Percentiles rank a stretch among this genome's conserved stretches.
phyloP scores from a whole-genome alignment of 2,797 vertebrate species.

The Masticophis lateralis region DNA sequence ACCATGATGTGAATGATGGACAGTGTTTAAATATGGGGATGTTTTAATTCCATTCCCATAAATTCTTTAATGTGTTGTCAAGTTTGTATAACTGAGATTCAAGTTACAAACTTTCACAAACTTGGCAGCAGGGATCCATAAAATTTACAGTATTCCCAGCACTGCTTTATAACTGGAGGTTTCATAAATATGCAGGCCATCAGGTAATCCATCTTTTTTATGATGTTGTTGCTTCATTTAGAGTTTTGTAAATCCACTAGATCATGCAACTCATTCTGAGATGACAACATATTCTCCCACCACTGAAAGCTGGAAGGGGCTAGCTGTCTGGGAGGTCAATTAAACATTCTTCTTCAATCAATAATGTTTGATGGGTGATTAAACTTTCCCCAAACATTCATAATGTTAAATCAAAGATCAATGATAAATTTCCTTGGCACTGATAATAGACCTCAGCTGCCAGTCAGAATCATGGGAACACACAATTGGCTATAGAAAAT shows the following conservation, averaged over 20 bases:
- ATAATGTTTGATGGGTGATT: background rate
- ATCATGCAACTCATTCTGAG: slow-evolving; percentile 2
- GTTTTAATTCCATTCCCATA: slow-evolving; percentile 5
- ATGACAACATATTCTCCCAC: background rate
- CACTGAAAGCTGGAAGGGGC: background rate
- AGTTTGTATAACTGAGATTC: slow-evolving; percentile 9
- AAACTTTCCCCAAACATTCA: slow-evolving; percentile 1
- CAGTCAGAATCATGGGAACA: background rate
- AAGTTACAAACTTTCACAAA: background rate
- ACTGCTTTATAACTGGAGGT: background rate
- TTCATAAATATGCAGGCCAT: slow-evolving; percentile 24
- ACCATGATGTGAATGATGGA: background rate
- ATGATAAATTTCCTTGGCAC: background rate
- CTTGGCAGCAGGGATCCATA: background rate
- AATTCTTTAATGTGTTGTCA: slow-evolving; percentile 19
- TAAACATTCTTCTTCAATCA: background rate
- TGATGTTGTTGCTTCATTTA: slow-evolving; percentile 5
- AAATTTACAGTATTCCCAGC: slow-evolving; percentile 8
- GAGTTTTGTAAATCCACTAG: background rate
- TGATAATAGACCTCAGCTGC: background rate
- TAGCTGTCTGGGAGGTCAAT: background rate
- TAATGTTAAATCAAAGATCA: background rate
- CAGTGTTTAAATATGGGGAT: background rate
- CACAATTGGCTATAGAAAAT: background rate
- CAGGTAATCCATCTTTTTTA: slow-evolving; percentile 7